Conservation (phyloP, 2,888 invertebrate genomes). For the Apantesis nais region DNA sequence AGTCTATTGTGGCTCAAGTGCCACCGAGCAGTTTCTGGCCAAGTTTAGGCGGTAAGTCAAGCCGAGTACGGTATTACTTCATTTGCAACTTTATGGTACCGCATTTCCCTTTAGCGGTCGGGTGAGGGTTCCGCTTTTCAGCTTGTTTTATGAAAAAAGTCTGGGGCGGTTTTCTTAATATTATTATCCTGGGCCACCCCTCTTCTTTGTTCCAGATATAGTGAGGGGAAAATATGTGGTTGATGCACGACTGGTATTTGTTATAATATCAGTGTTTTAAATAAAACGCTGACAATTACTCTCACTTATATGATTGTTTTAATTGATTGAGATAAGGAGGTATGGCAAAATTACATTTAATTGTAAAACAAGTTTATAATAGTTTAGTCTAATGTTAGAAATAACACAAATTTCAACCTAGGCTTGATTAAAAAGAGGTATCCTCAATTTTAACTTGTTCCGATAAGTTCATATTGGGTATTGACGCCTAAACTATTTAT, state of each 20-base stretch:
- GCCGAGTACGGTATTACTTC: constrained; percentile 74
- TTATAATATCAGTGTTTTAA: constrained; percentile 54
- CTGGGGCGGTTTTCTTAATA: constrained; percentile 67
- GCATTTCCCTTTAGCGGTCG: constrained; percentile 66
- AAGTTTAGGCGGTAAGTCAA: constrained; percentile 72
- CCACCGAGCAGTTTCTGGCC: constrained; percentile 49
- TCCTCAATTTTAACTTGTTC: background rate
- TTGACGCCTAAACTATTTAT: background rate
- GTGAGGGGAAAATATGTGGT: constrained; percentile 56
- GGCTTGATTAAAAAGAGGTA: background rate
- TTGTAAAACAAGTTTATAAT: too few relatives aligned
- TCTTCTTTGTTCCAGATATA: constrained; percentile 61
- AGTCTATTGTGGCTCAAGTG: constrained; percentile 56
- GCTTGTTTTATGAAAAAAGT: constrained; percentile 70
- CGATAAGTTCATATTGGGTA: background rate
- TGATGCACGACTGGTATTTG: constrained; percentile 52
- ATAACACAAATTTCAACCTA: background rate
- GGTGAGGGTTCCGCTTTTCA: constrained; percentile 54
- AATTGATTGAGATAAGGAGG: background rate
- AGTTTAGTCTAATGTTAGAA: background rate
- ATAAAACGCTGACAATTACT: constrained; percentile 48
- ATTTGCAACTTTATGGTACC: constrained; percentile 80
- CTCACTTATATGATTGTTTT: constrained; percentile 54
- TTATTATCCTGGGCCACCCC: constrained; percentile 66
- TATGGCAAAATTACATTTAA: background rate